Conservation (phyloP, 1,140 invertebrate genomes). For the Diorhabda elongata region DNA sequence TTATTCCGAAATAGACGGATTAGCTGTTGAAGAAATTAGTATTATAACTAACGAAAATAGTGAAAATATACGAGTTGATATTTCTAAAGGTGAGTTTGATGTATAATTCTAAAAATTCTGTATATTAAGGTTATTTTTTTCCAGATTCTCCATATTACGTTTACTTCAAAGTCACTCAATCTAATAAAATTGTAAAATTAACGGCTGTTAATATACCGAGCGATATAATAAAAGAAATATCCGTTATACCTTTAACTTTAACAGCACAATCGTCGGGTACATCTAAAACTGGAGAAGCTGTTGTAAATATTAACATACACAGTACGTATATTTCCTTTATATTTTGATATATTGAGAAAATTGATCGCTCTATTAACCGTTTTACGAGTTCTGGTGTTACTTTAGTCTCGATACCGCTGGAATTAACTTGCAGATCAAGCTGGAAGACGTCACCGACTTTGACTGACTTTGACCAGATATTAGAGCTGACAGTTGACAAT, state of each 20-base stretch:
- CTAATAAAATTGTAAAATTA: constrained; percentile 1
- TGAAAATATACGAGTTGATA: constrained; percentile 5
- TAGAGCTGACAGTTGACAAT: too few relatives aligned
- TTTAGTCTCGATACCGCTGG: too few relatives aligned
- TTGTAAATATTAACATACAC: neutral
- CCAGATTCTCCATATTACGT: neutral
- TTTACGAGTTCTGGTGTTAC: too few relatives aligned
- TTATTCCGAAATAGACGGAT: neutral
- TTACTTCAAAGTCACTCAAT: constrained; percentile 3
- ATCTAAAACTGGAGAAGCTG: neutral
- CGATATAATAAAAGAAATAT: neutral
- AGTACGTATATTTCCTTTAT: neutral
- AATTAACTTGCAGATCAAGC: too few relatives aligned
- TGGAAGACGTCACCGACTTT: too few relatives aligned
- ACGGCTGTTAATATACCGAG: neutral
- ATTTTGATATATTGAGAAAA: too few relatives aligned
- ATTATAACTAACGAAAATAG: neutral
- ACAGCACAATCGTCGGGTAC: neutral
- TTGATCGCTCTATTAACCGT: too few relatives aligned
- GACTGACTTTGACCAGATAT: too few relatives aligned
- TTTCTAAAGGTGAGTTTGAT: constrained; percentile 3
- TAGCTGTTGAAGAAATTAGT: neutral
- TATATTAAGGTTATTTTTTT: neutral
- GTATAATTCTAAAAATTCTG: neutral
- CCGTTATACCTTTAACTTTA: constrained; percentile 2